A percentile compares a stretch with the other conserved stretches of the same genome.
Conservation (phyloP, 2,888 invertebrate genomes). For the Caenorhabditis imperialis region DNA sequence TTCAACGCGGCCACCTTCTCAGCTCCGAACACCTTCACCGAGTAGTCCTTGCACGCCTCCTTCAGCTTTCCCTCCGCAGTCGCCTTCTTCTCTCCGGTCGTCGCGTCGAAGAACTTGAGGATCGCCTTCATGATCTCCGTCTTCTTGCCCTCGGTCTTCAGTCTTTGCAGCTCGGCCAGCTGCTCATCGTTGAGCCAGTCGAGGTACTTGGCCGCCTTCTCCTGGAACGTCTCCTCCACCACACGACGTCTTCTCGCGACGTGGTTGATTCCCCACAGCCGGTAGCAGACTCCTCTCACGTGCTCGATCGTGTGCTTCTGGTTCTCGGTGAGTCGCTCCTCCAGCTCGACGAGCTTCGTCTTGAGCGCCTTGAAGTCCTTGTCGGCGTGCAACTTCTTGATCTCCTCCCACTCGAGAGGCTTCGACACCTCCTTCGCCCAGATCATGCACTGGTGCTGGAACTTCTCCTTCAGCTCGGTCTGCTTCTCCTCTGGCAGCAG, state of each 20-base stretch:
- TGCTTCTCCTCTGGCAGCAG: conserved; percentile 44
- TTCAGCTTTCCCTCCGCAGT: conserved; percentile 65
- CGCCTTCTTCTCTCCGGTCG: conserved; percentile 63
- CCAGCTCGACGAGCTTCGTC: conserved; percentile 42
- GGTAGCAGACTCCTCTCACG: conserved; percentile 55
- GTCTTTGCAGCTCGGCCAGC: conserved; percentile 54
- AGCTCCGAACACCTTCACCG: conserved; percentile 59
- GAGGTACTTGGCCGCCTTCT: conserved; percentile 45
- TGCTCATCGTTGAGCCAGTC: conserved; percentile 62
- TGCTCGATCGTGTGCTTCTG: conserved; percentile 65
- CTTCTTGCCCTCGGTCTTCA: conserved; percentile 63
- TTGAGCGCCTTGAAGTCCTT: conserved; percentile 33
- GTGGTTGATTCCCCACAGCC: conserved; percentile 53
- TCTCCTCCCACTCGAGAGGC: conserved; percentile 55
- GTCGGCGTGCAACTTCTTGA: conserved; percentile 41
- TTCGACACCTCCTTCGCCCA: conserved; percentile 62
- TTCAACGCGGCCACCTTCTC: conserved; percentile 60
- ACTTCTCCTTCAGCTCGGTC: conserved; percentile 47
- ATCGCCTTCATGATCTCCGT: conserved; percentile 53
- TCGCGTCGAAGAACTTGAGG: conserved; percentile 53
- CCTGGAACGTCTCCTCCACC: conserved; percentile 16
- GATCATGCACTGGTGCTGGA: conserved; percentile 50
- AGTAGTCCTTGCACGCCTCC: conserved; percentile 64
- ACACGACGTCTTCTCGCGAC: conserved; percentile 40
- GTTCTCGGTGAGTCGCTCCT: conserved; percentile 53